Evolutionary conservation across 2,888 invertebrate species (phyloP), one percentile per base, ranked within the genome.

Genomic region (Digitonthophagus gazella): DNA sequence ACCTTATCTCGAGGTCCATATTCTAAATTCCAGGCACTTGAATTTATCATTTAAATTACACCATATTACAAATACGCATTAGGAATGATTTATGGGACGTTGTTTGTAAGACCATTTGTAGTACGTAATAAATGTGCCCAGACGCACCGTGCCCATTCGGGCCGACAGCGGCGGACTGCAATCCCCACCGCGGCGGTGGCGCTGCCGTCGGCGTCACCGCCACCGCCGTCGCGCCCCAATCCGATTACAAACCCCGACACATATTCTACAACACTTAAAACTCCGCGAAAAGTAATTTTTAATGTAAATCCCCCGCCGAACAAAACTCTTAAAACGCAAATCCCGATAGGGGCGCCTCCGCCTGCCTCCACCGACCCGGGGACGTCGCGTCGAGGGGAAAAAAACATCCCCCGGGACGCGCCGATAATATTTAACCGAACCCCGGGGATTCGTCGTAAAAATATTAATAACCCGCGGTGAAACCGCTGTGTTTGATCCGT

Each of bases 41-140:
- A 71, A 77, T 75, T 76, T 75, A 76, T 76, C 77, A 76, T 75
- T 71, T 74, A 74, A 75, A 75, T 75, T 74, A 74, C 75, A 69
- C 71, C 71, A 74, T 74, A 75, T 76, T 76, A 74, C 74, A 75
- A 75, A 75, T 76, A 75, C 73, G 76, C 75, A 76, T 77, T 77
- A 76, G 74, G 71, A 55, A 73, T 76, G 76, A 77, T 77, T 76
- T 77, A 76, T 76, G 69, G 67, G 70, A 71, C 71, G 74, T 76
- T 77, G 76, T 77, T 77, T 76, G 77, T 75, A 76, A 75, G 75
- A 73, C 73, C 76, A 76, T 77, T 76, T 77, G 75, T 76, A 76
- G 73, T 76, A 75, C 75, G 75, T 76, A 76, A 76, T 77, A 74
- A 75, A 77, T 75, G 76, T 74, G 72, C 76, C 73, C 75, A 75